Evolutionary conservation across 1,140 invertebrate species (phyloP).

Genomic region (Orius insidiosus): DNA sequence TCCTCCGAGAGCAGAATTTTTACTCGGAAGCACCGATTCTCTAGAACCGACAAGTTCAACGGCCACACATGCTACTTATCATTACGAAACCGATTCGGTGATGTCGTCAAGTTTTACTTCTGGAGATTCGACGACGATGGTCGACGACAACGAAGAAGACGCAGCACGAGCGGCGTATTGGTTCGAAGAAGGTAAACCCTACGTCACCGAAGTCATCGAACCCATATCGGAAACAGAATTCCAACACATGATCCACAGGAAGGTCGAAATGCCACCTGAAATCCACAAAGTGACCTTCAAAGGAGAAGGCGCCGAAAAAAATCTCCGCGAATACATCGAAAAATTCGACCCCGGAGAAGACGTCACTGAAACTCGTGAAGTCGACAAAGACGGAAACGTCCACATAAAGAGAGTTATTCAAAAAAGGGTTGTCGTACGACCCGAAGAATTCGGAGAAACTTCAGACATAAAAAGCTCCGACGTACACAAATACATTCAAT

Average conservation of each 20-base stretch:
- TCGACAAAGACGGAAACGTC: conserved; percentile 32
- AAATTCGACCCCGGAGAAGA: conserved; percentile 33
- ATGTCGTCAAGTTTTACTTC: conserved; percentile 68
- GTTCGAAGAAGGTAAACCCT: conserved; percentile 26
- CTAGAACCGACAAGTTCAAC: conserved; percentile 53
- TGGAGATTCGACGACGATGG: conserved; percentile 54
- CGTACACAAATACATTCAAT: conserved; percentile 21
- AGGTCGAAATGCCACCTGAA: conserved; percentile 32
- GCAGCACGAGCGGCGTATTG: conserved; percentile 25
- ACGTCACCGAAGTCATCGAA: conserved; percentile 31
- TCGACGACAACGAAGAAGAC: conserved; percentile 46
- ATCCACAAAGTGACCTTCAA: conserved; percentile 34
- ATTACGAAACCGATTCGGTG: conserved; percentile 61
- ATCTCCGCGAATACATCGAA: conserved; percentile 31
- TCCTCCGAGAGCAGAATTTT: conserved; percentile 23
- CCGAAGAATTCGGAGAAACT: conserved; percentile 21
- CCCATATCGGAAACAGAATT: conserved; percentile 24
- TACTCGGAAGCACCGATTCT: conserved; percentile 49
- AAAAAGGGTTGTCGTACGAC: conserved; percentile 28
- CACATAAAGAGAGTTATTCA: conserved; percentile 32
- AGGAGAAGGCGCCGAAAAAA: conserved; percentile 31
- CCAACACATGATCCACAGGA: conserved; percentile 29
- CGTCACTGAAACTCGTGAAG: conserved; percentile 28
- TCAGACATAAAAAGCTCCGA: conserved; percentile 19
- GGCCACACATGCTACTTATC: conserved; percentile 63